Base-by-base conservation (phyloP, 2,888 invertebrate genomes). In the Hoplodrina blanda region DNA sequence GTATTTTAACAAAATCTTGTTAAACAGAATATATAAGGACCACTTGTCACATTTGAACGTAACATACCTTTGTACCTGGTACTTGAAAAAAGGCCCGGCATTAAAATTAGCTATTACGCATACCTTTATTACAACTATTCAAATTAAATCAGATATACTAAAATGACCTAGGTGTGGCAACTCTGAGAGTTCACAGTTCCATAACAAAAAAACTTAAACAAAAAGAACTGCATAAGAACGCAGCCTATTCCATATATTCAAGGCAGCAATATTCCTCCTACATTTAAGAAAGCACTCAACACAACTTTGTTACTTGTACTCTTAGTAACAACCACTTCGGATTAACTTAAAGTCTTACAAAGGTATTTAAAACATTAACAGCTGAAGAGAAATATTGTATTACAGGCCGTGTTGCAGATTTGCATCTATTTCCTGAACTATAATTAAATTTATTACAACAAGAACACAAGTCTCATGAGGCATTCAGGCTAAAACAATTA, bases 381-480 rank as follows among this genome's bases (percentile, higher is more conserved):
- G 30, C 66, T 60, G 25, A 49, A 69, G 56, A 70, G 52, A 67
- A 55, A 56, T 68, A 54, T 69, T 69, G 30, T 62, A 57, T 10
- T 64, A 13, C 15, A 52, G 19, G 30, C 37, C 33, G 19, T 50
- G 19, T 60, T 17, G 25, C n/a, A 67, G 33, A 41, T 67, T 33
- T 52, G n/a, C 65, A 66, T 55, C 61, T 68, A 70, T 79, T 81
- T 82, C 71, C 74, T 77, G 72, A 66, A 77, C 69, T 70, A 69
- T 80, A 81, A 80, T 76, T 77, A 84, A 76, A 75, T 71, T 59
- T 61, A 76, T 81, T 75, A 62, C 53, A 46, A 62, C 55, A 65
- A 52, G 63, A 64, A 53, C 66, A 62, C 63, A 62, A 67, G 61
- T 53, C 68, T 61, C 37, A 57, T 66, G 62, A 53, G 44, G 54